A percentile compares a stretch with the other conserved stretches of the same genome.
Evolutionary conservation across 2,888 invertebrate species (phyloP).

Genomic region (Coelopa pilipes): DNA sequence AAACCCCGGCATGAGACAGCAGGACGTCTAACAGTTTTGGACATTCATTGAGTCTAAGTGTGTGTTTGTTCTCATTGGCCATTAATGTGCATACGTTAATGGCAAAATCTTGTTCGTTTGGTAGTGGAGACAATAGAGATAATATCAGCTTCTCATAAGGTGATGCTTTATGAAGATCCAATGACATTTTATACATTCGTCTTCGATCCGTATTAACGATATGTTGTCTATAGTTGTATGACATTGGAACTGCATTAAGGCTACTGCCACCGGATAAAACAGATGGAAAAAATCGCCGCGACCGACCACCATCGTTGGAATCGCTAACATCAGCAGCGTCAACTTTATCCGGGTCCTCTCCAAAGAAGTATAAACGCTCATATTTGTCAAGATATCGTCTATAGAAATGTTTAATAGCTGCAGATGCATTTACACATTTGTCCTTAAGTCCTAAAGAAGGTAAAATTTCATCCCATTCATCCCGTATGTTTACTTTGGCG

Average conservation of each 20-base stretch:
- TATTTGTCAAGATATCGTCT: constrained; percentile 86
- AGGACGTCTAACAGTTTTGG: constrained; percentile 89
- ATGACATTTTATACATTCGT: constrained; percentile 75
- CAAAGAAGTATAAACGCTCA: constrained; percentile 89
- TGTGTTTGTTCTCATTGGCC: constrained; percentile 92
- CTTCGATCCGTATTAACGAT: constrained; percentile 75
- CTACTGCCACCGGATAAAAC: constrained; percentile 66
- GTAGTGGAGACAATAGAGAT: constrained; percentile 93
- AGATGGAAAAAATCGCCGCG: constrained; percentile 73
- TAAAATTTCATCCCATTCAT: constrained; percentile 88
- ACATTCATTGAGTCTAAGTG: constrained; percentile 84
- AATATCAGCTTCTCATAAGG: constrained; percentile 90
- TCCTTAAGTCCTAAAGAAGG: constrained; percentile 80
- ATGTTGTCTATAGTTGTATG: constrained; percentile 83
- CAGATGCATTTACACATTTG: constrained; percentile 89
- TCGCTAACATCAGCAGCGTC: constrained; percentile 71
- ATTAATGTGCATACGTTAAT: constrained; percentile 96
- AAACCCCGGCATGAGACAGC: constrained; percentile 94
- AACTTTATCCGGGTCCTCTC: constrained; percentile 85
- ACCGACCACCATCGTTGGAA: constrained; percentile 79
- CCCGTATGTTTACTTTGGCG: constrained; percentile 92
- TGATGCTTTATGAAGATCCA: constrained; percentile 74
- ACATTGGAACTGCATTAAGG: constrained; percentile 71
- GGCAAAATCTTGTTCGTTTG: constrained; percentile 98
- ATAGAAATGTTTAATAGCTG: constrained; percentile 86